Base-by-base conservation (phyloP, 2,797 vertebrate species). In the Stomatorhinus walkeri region DNA sequence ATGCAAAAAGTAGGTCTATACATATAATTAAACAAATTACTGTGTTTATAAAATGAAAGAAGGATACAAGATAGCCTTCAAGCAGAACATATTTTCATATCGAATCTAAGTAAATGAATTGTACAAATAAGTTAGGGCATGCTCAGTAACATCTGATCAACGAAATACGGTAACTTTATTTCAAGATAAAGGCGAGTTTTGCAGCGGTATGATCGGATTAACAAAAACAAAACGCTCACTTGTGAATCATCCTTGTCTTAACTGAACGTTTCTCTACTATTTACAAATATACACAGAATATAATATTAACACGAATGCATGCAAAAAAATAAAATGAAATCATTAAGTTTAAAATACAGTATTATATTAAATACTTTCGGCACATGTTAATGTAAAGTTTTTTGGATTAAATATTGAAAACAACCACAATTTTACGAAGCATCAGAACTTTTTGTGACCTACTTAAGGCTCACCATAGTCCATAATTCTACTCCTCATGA, bases 391-490 rank as follows among this genome's bases (percentile, higher is more conserved):
- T 79, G 64, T 32, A 36, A 72, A 14, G 64, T 72, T 59, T 32
- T 43, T n/a, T n/a, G 1, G 7, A 48, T 48, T 91, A 95, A 68
- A 68, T 68, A 28, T n/a, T 79, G 6, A 43, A 43, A 43, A 43
- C 16, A 43, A 79, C 32, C 16, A 76, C 12, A 64, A 36, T 16
- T 76, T 40, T 76, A 36, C 12, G 14, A 76, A 76, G 68, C 36
- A n/a, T 16, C 32, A 43, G 6, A 79, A 79, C 36, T 79, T 79
- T 79, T 79, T n/a, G 36, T 40, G 7, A 79, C n/a, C 6, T 16
- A 79, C 72, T 8, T 40, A n/a, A 79, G 1, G 32, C 36, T 79
- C 19, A 79, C 72, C 72, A n/a, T 2, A 79, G 72, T 43, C 19
- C 14, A 79, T 79, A n/a, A 79, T 43, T 79, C 36, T n/a, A 40